Evolutionary conservation across 2,797 vertebrate species (phyloP), one percentile per base, ranked within the genome.

Genomic region (Dermochelys coriacea): DNA sequence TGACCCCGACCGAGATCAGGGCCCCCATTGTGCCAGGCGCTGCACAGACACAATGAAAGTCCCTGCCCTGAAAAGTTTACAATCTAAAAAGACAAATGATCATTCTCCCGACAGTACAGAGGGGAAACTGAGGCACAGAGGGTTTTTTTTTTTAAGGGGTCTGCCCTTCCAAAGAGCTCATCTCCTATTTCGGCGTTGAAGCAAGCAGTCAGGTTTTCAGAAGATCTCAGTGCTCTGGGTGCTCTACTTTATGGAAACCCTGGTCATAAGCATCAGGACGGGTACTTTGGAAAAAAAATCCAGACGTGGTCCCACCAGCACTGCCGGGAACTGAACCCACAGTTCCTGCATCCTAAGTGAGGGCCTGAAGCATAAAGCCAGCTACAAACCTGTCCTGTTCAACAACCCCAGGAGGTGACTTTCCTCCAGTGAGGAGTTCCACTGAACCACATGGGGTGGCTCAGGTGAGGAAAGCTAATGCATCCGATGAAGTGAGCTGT

Each of bases 281-380:
- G 64, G n/a, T 64, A 68, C 10, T 19, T 37, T 19, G 5, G 8
- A 37, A 37, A 37, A 37, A n/a, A 68, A 64, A 55, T 15, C 59
- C 61, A 68, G n/a, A 37, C 8, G 1, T 37, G 64, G 64, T n/a
- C n/a, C 19, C 10, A 21, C n/a, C 64, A 68, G n/a, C 64, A 68
- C 64, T 19, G 4, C 18, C 3, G 1, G 64, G n/a, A n/a, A n/a
- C 2, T 8, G 15, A 21, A 68, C 18, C n/a, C 18, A 21, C 16
- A 18, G 8, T n/a, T 34, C 14, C 34, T 16, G 8, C 18, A 18
- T 68, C n/a, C n/a, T 9, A n/a, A n/a, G n/a, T 8, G 4, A 68
- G 5, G 23, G 64, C 37, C 19, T 37, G 64, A 41, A 12, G 16
- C 64, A 61, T 64, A 37, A 71, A 37, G 9, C 18, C 64, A 16